Base-by-base conservation (phyloP, 2,113 vertebrate genomes). In the Zootoca vivipara region DNA sequence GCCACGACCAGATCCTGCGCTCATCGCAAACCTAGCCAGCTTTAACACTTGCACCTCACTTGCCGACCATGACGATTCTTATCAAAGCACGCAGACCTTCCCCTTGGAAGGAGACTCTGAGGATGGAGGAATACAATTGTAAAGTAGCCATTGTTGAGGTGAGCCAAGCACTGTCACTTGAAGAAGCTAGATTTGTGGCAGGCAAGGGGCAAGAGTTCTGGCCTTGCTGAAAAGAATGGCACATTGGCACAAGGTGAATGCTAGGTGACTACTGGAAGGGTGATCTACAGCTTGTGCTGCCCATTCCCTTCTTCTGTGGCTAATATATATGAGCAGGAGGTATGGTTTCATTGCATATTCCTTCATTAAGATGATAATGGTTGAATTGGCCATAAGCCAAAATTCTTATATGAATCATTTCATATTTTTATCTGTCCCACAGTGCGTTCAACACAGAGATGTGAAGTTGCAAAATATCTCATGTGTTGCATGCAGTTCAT, bases 261-360 rank as follows among this genome's bases (percentile, higher is more conserved):
- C 7, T 75, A 92, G 92, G 91, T 92, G 26, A 85, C 40, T 86
- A 52, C 7, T 33, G 52, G n/a, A 85, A 9, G 40, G 28, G 42
- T 74, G 46, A 52, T 52, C 46, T 52, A 33, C 46, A 12, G 20
- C 20, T 40, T 35, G 18, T 52, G 13, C 18, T 46, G 33, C 28
- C 42, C 26, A 56, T 52, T 78, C 64, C 16, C 35, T 81, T 35
- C 67, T 81, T 70, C 24, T 80, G 52, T 22, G 12, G 28, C 16
- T 20, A 87, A 73, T 72, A 42, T 33, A 58, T 62, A 42, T 52
- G 77, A 4, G 26, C 28, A 56, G 40, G 33, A 87, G 20, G 24
- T 2, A 22, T 33, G n/a, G 24, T 16, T 70, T 58, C 40, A 72
- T 86, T 62, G 30, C 52, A 72, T 58, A 12, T 73, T 42, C 35